A percentile compares a stretch with the other conserved stretches of the same genome.
phyloP scores from a whole-genome alignment of 2,888 invertebrate species.

The Melieria omissa region DNA sequence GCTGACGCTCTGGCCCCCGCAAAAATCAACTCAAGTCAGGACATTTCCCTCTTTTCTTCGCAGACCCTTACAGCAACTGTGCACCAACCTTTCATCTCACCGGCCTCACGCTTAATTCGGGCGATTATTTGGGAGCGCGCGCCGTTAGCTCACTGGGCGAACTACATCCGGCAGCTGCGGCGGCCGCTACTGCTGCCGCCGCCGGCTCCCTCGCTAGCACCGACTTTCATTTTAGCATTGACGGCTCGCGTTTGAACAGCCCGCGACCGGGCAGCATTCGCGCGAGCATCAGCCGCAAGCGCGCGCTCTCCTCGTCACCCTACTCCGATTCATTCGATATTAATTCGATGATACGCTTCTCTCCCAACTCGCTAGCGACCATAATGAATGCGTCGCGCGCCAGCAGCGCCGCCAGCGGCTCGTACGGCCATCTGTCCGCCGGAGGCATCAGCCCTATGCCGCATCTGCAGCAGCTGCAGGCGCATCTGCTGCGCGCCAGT shows the following conservation, averaged over 20 bases:
- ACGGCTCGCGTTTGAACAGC: slow-evolving; percentile 75
- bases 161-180: slow-evolving; percentile 68
- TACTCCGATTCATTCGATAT: slow-evolving; percentile 96
- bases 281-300: slow-evolving; percentile 81
- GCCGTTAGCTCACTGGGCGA: slow-evolving; percentile 66
- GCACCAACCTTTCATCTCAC: slow-evolving; percentile 61
- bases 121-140: slow-evolving; percentile 72
- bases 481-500: slow-evolving; percentile 78
- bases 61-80: slow-evolving; percentile 59
- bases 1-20: not conserved
- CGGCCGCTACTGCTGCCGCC: slow-evolving; percentile 53
- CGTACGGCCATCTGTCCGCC: slow-evolving; percentile 96
- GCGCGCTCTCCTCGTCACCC: slow-evolving; percentile 93
- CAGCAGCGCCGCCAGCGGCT: slow-evolving; percentile 83
- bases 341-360: slow-evolving; percentile 94
- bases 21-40: not conserved
- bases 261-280: slow-evolving; percentile 72
- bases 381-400: slow-evolving; percentile 86
- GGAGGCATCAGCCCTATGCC: slow-evolving; percentile 90
- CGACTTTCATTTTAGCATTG: slow-evolving; percentile 90
- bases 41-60: slow-evolving; percentile 9
- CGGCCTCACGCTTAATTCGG: slow-evolving; percentile 71
- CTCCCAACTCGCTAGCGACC: slow-evolving; percentile 89
- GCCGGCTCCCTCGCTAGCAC: slow-evolving; percentile 81
- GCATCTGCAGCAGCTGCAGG: slow-evolving; percentile 80